Base-by-base conservation (phyloP, 1,140 invertebrate species). In the Coboldia fuscipes region DNA sequence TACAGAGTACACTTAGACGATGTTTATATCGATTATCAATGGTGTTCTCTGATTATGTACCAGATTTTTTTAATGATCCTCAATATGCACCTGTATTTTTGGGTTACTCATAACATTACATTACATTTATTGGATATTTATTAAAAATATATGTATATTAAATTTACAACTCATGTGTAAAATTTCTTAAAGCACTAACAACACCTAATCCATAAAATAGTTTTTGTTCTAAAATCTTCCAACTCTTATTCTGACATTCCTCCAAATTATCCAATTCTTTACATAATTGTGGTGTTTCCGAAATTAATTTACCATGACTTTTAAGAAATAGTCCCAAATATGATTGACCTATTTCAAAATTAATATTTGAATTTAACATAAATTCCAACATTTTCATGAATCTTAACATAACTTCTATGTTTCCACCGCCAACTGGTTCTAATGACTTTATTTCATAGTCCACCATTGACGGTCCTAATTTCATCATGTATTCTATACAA, bases 271-370 rank as follows among this genome's bases (percentile, higher is more conserved):
- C 50, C 22, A 84, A 45, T 21, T 60, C 58, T 30, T 65, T 46
- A 9, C 61, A 51, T 21, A 89, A 50, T 10, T 63, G 54, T 13
- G 58, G 43, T 12, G 67, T 64, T 31, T 64, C 50, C 1, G 67
- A 58, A 23, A 89, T 60, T 10, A 55, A 47, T 29, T 68, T 63
- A 2, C 72, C 70, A 50, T 94, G 85, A 19, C 72, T 66, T 58
- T 93, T 92, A 9, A 97, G 51, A 61, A 93, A 96, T 13, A 94
- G 60, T 32, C 70, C 74, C n/a, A 97, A 61, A 61, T 92, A 96
- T 1, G 86, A 73, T 52, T 94, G 81, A 0, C 74, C 71, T n/a
- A 94, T 54, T 62, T 97, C 92, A 61, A 89, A 96, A 58, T 94
- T 69, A 40, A 54, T 69, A 43, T 82, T 84, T 3, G 63, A 77